phyloP scores from a whole-genome alignment of 1,140 invertebrate genomes.

The Calycopis cecrops region DNA sequence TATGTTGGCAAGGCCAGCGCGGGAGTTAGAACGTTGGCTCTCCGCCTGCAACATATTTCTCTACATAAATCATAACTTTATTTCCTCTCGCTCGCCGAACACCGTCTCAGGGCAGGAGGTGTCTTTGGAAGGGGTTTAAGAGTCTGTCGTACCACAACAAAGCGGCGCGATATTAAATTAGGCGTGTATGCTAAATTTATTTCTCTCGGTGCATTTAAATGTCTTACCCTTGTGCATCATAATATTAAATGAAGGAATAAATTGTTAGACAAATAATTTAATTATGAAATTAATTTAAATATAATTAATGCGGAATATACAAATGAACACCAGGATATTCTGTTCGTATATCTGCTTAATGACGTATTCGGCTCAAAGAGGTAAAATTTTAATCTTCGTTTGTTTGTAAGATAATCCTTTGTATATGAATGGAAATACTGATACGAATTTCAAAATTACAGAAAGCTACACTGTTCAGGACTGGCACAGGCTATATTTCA shows the following conservation, averaged over 20 bases:
- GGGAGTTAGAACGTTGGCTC: slow-evolving; percentile 35
- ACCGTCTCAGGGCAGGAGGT: slow-evolving; percentile 40
- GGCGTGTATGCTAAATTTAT: slow-evolving; percentile 39
- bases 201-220: not conserved
- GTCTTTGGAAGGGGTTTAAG: slow-evolving; percentile 64
- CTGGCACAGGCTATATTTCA: too few species aligned
- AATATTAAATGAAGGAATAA: too few species aligned
- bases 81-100: slow-evolving; percentile 62
- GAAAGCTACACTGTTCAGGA: too few species aligned
- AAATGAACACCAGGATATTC: too few species aligned
- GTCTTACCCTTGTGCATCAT: not conserved
- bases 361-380: too few species aligned
- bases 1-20: slow-evolving; percentile 41
- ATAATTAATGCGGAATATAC: not conserved
- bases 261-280: not conserved
- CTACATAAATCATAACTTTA: slow-evolving; percentile 72
- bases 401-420: too few species aligned
- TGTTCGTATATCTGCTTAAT: too few species aligned
- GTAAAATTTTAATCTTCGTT: too few species aligned
- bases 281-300: not conserved
- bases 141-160: slow-evolving; percentile 53
- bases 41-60: slow-evolving; percentile 59
- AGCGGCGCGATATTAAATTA: slow-evolving; percentile 63
- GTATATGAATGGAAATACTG: too few species aligned
- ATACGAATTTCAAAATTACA: too few species aligned